Conservation (phyloP, 2,888 invertebrate species). For the Matsumyia berberina region DNA sequence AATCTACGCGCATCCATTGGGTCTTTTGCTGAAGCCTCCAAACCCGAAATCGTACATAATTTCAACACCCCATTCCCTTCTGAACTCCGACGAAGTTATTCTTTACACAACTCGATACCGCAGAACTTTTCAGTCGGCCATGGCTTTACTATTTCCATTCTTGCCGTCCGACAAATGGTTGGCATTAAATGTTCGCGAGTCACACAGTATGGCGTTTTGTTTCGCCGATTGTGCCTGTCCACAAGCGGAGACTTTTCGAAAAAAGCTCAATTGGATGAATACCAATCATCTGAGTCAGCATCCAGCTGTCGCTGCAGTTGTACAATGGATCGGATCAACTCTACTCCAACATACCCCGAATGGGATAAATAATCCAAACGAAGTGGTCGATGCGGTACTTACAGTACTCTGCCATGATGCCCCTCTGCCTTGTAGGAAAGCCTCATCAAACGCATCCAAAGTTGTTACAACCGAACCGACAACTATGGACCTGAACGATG, state of each 20-base stretch:
- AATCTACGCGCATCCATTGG: constrained; percentile 85
- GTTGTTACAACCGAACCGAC: constrained; percentile 77
- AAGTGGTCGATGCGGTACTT: constrained; percentile 90
- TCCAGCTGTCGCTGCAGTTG: constrained; percentile 89
- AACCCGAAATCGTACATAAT: constrained; percentile 78
- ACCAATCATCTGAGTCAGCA: constrained; percentile 89
- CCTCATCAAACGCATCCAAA: constrained; percentile 64
- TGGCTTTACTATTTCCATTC: constrained; percentile 91
- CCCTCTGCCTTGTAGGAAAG: constrained; percentile 89
- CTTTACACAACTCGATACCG: constrained; percentile 93
- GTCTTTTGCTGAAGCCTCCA: constrained; percentile 80
- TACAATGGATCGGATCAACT: constrained; percentile 87
- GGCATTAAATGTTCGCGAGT: constrained; percentile 89
- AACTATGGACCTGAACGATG: constrained; percentile 82
- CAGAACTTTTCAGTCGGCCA: constrained; percentile 95
- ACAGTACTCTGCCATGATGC: constrained; percentile 93
- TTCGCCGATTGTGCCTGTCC: constrained; percentile 93
- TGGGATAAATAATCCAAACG: constrained; percentile 87
- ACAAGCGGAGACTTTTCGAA: constrained; percentile 85
- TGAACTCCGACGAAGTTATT: constrained; percentile 86
- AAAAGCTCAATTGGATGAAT: constrained; percentile 85
- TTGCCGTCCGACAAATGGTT: constrained; percentile 88
- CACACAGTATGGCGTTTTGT: constrained; percentile 93
- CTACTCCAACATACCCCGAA: constrained; percentile 88
- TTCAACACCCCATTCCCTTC: constrained; percentile 82